These are phyloP conservation scores for Spatulosminthurus flaviceps DNA, from an alignment of 2,888 invertebrate species.

Conservation along the genomic window DNA sequence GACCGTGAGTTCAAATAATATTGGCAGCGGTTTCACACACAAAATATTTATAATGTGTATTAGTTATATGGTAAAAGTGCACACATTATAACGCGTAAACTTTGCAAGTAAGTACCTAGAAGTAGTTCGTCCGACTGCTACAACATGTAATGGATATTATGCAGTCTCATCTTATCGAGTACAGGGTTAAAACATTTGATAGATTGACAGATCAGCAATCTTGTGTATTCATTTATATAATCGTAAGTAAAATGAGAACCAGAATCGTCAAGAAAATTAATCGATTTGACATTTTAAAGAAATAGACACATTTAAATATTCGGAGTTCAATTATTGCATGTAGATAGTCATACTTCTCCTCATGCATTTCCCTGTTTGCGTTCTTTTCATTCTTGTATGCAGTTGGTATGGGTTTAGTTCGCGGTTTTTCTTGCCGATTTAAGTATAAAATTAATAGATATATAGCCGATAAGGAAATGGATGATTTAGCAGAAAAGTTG, in stretches of 20 bases:
- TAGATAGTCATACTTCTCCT: neutral
- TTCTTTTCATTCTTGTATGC: neutral
- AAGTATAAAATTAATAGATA: neutral
- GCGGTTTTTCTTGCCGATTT: neutral
- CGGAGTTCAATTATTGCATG: neutral
- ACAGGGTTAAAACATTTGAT: slow-evolving; percentile 31
- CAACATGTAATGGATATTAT: no score
- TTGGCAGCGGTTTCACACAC: slow-evolving; percentile 15
- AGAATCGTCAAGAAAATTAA: neutral
- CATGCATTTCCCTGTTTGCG: slow-evolving; percentile 1
- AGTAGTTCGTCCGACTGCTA: no score
- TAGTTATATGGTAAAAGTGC: neutral
- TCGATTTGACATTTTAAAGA: slow-evolving; percentile 1
- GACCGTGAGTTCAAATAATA: slow-evolving; percentile 24
- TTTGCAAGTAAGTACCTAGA: neutral
- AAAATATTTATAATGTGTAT: neutral
- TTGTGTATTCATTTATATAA: neutral
- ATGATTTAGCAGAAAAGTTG: slow-evolving; percentile 23
- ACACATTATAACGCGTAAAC: neutral
- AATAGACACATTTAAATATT: neutral
- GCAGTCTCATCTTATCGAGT: neutral
- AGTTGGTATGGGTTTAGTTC: neutral
- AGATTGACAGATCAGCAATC: slow-evolving; percentile 30
- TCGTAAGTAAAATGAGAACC: neutral
- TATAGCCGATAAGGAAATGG: neutral